Evolutionary conservation across 37 sponge, comb jelly and placozoan species (phyloP).

Genomic region (Spongilla lacustris): DNA sequence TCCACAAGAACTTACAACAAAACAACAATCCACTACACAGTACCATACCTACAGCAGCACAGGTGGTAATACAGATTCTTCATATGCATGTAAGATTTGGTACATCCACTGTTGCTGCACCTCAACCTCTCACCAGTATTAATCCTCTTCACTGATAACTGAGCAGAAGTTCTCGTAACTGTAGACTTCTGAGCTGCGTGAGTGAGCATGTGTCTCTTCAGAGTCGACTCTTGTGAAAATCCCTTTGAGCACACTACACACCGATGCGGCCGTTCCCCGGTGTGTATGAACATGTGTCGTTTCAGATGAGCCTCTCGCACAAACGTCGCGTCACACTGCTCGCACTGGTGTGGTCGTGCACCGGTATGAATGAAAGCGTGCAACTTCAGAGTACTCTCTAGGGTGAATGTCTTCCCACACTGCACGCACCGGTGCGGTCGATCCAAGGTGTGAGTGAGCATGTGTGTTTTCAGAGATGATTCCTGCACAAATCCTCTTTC

Average conservation of each 20-base stretch:
- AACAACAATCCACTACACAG: background rate
- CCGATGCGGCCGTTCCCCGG: background rate
- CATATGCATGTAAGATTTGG: background rate
- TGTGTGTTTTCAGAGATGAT: background rate
- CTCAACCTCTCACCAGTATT: background rate
- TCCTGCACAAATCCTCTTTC: background rate
- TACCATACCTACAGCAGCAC: background rate
- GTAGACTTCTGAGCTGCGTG: background rate
- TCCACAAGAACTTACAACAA: too few relatives aligned
- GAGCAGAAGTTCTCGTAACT: background rate
- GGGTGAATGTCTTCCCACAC: background rate
- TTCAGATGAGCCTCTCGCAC: background rate
- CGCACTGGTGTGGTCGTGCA: background rate
- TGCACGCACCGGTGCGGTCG: background rate
- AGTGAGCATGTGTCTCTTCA: background rate
- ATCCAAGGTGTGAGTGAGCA: background rate
- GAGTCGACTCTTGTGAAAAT: background rate
- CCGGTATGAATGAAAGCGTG: background rate
- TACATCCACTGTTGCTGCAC: background rate
- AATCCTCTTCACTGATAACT: background rate
- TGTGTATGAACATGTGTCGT: background rate
- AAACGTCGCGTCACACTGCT: background rate
- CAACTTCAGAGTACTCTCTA: background rate
- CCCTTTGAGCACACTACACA: background rate
- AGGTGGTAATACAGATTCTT: background rate